phyloP scores from a whole-genome alignment of 2,888 invertebrate species.

The Drosophila demipolita region DNA sequence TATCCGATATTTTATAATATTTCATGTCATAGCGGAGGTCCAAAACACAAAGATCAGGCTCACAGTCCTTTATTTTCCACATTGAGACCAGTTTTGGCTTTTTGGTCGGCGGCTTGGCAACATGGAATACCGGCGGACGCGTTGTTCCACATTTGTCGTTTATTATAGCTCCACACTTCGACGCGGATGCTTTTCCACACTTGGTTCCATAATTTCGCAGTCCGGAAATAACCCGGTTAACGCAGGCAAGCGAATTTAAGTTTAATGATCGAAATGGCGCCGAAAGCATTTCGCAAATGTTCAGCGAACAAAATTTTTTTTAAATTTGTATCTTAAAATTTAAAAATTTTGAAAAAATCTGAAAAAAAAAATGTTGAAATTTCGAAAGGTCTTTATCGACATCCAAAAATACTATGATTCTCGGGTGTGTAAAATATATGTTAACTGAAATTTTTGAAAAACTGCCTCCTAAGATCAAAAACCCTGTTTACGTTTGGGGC shows the following conservation, averaged over 20 bases:
- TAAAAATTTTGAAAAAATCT: not conserved
- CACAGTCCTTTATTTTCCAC: conserved; percentile 44
- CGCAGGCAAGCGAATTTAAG: not conserved
- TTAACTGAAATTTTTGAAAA: not conserved
- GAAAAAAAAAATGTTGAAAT: not conserved
- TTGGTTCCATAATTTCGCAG: conserved; percentile 24
- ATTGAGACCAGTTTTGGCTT: conserved; percentile 22
- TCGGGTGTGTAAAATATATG: not conserved
- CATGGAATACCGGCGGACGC: not conserved
- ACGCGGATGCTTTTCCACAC: not conserved
- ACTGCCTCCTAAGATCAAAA: conserved; percentile 3
- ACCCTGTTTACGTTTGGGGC: not conserved
- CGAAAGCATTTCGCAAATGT: conserved; percentile 7
- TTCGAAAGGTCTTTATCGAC: not conserved
- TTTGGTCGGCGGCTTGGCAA: not conserved
- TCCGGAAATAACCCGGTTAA: not conserved
- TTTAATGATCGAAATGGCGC: not conserved
- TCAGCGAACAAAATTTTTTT: not conserved
- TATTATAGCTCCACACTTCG: conserved; percentile 27
- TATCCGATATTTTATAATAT: conserved; percentile 61
- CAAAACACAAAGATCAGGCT: conserved; percentile 24
- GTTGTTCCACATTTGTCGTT: conserved; percentile 24
- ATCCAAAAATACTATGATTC: not conserved
- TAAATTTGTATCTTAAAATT: not conserved
- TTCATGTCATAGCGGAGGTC: conserved; percentile 59